A percentile compares a stretch with the other conserved stretches of the same genome.
phyloP scores from a whole-genome alignment of 2,888 invertebrate genomes.

The Hydroisotoma schaefferi region DNA sequence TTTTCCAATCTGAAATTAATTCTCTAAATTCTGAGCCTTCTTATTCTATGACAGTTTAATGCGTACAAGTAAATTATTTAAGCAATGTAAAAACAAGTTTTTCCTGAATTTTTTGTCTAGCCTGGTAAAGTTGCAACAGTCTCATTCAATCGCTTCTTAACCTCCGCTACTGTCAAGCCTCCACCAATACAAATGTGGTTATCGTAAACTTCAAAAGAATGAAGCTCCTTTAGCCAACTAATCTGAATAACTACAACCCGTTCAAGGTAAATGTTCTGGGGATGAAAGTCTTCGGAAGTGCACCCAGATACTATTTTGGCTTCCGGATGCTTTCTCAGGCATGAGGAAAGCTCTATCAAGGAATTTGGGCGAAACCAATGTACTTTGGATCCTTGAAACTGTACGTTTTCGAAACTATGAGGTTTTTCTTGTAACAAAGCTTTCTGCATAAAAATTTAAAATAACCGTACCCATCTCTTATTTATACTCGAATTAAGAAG shows the following conservation, averaged over 20 bases:
- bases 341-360: conserved; percentile 22
- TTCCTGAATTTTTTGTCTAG: too few species aligned
- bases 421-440: conserved; percentile 21
- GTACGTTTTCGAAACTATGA: conserved; percentile 24
- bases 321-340: conserved; percentile 20
- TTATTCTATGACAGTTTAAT: neutral
- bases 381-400: conserved; percentile 27
- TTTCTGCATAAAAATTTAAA: conserved; percentile 17
- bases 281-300: conserved; percentile 25
- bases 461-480: too few species aligned
- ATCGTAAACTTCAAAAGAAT: conserved; percentile 30
- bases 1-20: conserved; percentile 54
- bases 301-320: conserved; percentile 27
- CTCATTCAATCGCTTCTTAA: conserved; percentile 21
- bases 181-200: conserved; percentile 31
- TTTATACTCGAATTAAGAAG: too few species aligned
- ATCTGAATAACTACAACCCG: conserved; percentile 24
- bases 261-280: conserved; percentile 19
- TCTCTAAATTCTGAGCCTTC: neutral
- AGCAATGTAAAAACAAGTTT: too few species aligned
- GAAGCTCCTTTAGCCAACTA: conserved; percentile 24
- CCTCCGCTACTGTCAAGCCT: conserved; percentile 20
- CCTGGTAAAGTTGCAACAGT: conserved; percentile 20
- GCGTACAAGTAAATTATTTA: neutral
- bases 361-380: conserved; percentile 26